These are phyloP conservation scores for Nephotettix cincticeps DNA, from an alignment of 1,140 invertebrate species.

Conservation along the genomic window DNA sequence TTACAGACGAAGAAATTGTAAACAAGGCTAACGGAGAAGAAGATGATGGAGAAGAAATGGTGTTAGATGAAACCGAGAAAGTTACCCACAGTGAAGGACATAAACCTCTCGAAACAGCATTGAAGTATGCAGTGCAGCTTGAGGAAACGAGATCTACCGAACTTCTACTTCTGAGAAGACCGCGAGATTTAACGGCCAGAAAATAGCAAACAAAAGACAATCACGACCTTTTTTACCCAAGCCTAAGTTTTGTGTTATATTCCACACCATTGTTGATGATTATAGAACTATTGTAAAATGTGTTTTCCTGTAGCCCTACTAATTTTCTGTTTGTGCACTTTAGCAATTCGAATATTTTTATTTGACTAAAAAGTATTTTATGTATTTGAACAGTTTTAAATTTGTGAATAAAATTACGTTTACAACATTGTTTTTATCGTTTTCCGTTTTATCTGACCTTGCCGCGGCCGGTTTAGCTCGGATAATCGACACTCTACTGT, in stretches of 20 bases:
- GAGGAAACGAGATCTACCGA: constrained; percentile 13
- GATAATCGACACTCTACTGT: too few species aligned
- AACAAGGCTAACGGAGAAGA: not conserved
- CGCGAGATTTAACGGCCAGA: too few species aligned
- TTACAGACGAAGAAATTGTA: constrained; percentile 16
- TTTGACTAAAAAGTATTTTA: too few species aligned
- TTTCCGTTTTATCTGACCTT: too few species aligned
- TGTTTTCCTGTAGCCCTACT: too few species aligned
- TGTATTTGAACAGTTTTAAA: too few species aligned
- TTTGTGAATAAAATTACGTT: too few species aligned
- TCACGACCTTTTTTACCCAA: constrained; percentile 10
- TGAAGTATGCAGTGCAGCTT: not conserved
- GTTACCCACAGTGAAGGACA: not conserved
- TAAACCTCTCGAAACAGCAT: constrained; percentile 11
- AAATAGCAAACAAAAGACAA: constrained; percentile 20
- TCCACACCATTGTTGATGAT: not conserved
- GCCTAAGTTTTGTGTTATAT: not conserved
- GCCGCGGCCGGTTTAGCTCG: too few species aligned
- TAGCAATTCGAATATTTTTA: too few species aligned
- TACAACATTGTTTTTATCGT: too few species aligned
- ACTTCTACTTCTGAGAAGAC: constrained; percentile 8
- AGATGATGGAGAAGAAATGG: constrained; percentile 4
- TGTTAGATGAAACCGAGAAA: not conserved
- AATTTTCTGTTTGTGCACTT: too few species aligned
- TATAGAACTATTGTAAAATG: not conserved